phyloP scores from a whole-genome alignment of 2,797 vertebrate genomes.

The Erithacus rubecula region DNA sequence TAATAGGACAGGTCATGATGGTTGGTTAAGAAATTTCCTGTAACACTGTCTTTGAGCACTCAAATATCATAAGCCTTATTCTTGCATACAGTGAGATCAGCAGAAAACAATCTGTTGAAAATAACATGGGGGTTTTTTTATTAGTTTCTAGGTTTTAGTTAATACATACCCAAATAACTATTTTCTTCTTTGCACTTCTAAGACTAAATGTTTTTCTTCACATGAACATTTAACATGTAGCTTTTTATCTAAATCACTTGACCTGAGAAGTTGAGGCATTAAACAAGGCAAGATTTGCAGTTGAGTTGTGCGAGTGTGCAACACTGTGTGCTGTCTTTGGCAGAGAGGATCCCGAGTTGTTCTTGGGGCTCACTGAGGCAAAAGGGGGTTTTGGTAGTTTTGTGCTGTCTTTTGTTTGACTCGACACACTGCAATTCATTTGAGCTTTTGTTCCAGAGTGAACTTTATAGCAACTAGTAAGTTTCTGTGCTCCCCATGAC shows the following conservation, averaged over 20 bases:
- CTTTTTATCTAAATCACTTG: constrained; percentile 26
- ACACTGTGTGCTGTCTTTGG: not conserved
- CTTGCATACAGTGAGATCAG: not conserved
- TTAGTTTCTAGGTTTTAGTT: not conserved
- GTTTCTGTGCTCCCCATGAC: not conserved
- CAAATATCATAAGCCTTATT: not conserved
- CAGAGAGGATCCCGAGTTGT: not conserved
- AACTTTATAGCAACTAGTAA: not conserved
- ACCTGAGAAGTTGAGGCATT: not conserved
- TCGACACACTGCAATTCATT: not conserved
- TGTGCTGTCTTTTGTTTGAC: constrained; percentile 21
- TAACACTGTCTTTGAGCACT: not conserved
- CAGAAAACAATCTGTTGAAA: not conserved
- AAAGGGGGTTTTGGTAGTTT: constrained; percentile 32
- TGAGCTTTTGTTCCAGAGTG: constrained; percentile 13
- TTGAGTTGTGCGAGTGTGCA: not conserved
- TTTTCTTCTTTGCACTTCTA: not conserved
- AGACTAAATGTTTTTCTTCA: not conserved
- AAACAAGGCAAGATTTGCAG: constrained; percentile 12
- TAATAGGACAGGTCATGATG: not conserved
- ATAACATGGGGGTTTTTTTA: rapidly evolving
- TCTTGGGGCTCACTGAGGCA: constrained; percentile 5
- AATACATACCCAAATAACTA: not conserved
- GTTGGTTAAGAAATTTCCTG: not conserved
- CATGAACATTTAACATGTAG: not conserved